Percentiles rank a stretch among this genome's conserved stretches.
Conservation (phyloP, 2,797 vertebrate species). For the Echiichthys vipera region DNA sequence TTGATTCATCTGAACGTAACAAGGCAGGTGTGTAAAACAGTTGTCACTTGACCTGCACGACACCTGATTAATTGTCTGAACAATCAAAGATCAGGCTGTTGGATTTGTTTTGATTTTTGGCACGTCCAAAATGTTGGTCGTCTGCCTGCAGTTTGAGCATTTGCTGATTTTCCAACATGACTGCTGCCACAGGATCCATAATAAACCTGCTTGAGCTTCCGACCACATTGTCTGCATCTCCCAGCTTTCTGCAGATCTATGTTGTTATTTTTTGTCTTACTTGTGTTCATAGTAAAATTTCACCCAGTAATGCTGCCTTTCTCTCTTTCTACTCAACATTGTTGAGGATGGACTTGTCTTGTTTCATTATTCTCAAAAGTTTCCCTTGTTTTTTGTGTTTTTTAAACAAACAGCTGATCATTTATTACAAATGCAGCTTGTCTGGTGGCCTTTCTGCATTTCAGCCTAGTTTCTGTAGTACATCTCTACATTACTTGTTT, state of each 20-base stretch:
- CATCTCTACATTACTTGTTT: background rate
- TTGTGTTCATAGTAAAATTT: background rate
- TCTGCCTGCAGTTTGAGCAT: background rate
- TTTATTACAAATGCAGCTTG: background rate
- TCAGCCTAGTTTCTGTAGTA: background rate
- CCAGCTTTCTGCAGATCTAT: background rate
- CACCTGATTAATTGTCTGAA: background rate
- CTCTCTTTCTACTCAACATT: background rate
- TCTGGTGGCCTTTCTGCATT: background rate
- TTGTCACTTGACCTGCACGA: too few species aligned
- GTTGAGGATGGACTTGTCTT: background rate
- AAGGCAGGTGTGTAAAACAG: too few species aligned
- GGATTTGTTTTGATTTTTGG: background rate
- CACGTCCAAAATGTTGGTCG: background rate
- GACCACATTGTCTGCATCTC: background rate
- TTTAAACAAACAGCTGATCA: background rate
- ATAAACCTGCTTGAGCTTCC: too few species aligned
- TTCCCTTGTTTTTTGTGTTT: background rate
- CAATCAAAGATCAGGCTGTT: background rate
- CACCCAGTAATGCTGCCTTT: background rate
- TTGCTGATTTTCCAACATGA: background rate
- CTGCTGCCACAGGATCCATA: background rate
- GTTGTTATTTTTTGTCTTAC: background rate
- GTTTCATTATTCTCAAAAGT: background rate
- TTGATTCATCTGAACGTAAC: too few species aligned